Percentiles rank a stretch among this genome's conserved stretches.
phyloP scores from a whole-genome alignment of 2,888 invertebrate genomes.

The Tridacna gigas region DNA sequence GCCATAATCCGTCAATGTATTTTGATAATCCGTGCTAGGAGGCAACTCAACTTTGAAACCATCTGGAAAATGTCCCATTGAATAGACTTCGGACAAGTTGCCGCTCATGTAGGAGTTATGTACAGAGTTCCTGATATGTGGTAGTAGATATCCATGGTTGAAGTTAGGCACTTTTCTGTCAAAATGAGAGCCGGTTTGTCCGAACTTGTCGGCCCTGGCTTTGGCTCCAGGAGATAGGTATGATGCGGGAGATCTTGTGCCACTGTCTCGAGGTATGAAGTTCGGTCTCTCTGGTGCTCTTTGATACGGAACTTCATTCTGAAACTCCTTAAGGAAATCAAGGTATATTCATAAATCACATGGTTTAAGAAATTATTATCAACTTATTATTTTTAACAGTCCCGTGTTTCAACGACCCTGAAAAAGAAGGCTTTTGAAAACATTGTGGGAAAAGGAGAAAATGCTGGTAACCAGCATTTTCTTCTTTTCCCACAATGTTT shows the following conservation, averaged over 20 bases:
- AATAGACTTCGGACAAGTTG: slow-evolving; percentile 4
- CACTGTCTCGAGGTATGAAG: neutral
- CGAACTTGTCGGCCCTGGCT: neutral
- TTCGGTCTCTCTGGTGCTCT: neutral
- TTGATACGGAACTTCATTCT: neutral
- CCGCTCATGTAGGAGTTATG: slow-evolving; percentile 12
- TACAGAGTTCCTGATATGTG: slow-evolving; percentile 7
- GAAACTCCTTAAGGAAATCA: neutral
- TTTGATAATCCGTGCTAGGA: neutral
- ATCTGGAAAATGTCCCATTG: slow-evolving; percentile 10
- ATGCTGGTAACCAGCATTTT: too few relatives aligned
- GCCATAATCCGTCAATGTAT: neutral
- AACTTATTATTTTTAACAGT: too few relatives aligned
- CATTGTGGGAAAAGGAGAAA: too few relatives aligned
- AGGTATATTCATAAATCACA: neutral
- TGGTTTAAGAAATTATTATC: too few relatives aligned
- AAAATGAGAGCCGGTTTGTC: neutral
- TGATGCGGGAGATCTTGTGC: neutral
- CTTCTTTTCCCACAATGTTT: too few relatives aligned
- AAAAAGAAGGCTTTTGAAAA: too few relatives aligned
- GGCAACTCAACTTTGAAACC: slow-evolving; percentile 3
- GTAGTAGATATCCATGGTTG: slow-evolving; percentile 18
- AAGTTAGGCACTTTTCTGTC: slow-evolving; percentile 4
- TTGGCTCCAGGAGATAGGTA: neutral
- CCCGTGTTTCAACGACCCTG: too few relatives aligned